phyloP scores from a whole-genome alignment of 2,113 vertebrate species.

The Bufo gargarizans region DNA sequence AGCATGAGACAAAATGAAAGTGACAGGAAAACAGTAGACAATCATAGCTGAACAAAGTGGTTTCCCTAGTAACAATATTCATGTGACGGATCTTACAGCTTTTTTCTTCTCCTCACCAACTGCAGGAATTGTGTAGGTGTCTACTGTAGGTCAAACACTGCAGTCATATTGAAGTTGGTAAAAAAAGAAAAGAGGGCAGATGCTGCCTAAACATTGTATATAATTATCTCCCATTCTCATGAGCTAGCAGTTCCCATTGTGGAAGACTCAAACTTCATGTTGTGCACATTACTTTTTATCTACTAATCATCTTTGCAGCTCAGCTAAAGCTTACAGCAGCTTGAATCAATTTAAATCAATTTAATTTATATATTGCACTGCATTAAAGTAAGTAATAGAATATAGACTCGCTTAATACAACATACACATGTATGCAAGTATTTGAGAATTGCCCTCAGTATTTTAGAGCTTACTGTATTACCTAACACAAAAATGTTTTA shows the following conservation, averaged over 20 bases:
- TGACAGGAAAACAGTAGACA: constrained; percentile 20
- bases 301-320: neutral
- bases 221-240: neutral
- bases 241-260: neutral
- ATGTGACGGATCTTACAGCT: neutral
- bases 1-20: constrained; percentile 13
- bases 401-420: neutral
- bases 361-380: neutral
- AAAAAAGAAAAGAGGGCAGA: neutral
- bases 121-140: constrained; percentile 2
- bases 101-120: neutral
- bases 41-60: constrained; percentile 24
- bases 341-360: neutral
- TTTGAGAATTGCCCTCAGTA: no score
- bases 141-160: neutral
- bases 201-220: neutral
- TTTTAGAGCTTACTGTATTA: neutral
- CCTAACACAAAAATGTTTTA: neutral
- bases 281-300: neutral
- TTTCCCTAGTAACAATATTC: constrained; percentile 29
- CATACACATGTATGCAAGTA: neutral
- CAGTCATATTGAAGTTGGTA: neutral
- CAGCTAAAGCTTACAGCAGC: constrained; percentile 4
- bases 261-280: neutral
- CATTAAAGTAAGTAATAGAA: neutral